A percentile compares a stretch with the other conserved stretches of the same genome.
These are phyloP conservation scores for Platysternon megacephalum DNA, from an alignment of 2,113 vertebrate genomes.

Conservation along the genomic window DNA sequence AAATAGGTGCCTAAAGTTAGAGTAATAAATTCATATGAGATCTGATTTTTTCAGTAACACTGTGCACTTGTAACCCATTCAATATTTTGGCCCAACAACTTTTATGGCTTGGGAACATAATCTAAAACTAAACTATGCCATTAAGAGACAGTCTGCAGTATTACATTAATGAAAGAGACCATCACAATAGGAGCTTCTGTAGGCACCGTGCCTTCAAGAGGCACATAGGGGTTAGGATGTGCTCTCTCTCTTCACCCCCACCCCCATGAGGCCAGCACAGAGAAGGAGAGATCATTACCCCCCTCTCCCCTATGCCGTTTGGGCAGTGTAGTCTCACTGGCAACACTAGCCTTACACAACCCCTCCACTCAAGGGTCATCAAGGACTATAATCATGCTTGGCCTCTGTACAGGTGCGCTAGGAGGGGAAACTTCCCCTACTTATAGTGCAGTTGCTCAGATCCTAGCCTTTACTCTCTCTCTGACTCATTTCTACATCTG, in stretches of 20 bases:
- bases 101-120: not conserved
- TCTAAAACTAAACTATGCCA: not conserved
- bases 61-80: not conserved
- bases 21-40: not conserved
- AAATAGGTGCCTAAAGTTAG: not conserved
- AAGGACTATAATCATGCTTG: not conserved
- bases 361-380: not conserved
- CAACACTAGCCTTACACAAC: not conserved
- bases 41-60: not conserved
- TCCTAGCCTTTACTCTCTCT: not conserved
- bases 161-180: not conserved
- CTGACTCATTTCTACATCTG: not conserved
- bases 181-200: not conserved
- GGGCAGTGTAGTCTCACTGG: not conserved
- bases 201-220: no score
- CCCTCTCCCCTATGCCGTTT: not conserved
- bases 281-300: not conserved
- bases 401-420: not conserved
- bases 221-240: no score
- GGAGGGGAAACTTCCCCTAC: not conserved
- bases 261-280: not conserved
- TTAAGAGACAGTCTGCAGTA: not conserved
- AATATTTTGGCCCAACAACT: not conserved
- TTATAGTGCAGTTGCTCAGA: not conserved
- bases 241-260: not conserved